Evolutionary conservation across 2,888 invertebrate species (phyloP).

Genomic region (Scelioninae gen. 1): DNA sequence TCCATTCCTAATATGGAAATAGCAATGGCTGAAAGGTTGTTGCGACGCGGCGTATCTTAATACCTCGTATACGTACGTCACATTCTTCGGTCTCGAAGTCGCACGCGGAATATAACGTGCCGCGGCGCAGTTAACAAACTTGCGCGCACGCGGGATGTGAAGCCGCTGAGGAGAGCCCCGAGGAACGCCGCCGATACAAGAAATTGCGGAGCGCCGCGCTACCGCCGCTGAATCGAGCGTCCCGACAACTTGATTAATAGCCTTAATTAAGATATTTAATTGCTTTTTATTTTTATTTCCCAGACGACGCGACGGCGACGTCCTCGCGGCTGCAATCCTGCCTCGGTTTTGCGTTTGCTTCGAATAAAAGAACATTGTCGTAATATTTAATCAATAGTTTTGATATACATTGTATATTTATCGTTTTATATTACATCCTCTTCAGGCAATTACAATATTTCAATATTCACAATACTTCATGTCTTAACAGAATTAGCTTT

Average conservation of each 20-base stretch:
- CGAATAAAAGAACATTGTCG: slow-evolving; percentile 16
- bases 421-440: no score
- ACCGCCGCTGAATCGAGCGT: slow-evolving; percentile 80
- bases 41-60: slow-evolving; percentile 70
- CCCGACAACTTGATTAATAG: slow-evolving; percentile 86
- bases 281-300: slow-evolving; percentile 84
- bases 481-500: no score
- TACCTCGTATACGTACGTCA: slow-evolving; percentile 70
- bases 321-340: slow-evolving; percentile 30
- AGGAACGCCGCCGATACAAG: slow-evolving; percentile 73
- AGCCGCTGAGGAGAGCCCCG: slow-evolving; percentile 38
- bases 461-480: no score
- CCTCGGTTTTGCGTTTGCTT: slow-evolving; percentile 18
- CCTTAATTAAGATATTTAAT: slow-evolving; percentile 87
- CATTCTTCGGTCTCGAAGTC: slow-evolving; percentile 75
- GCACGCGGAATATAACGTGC: slow-evolving; percentile 79
- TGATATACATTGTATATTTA: no score
- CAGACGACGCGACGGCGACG: slow-evolving; percentile 73
- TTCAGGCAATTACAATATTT: no score
- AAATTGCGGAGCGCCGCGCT: slow-evolving; percentile 77
- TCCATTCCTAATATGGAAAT: slow-evolving; percentile 72
- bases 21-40: slow-evolving; percentile 68
- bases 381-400: background rate
- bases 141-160: slow-evolving; percentile 48
- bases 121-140: slow-evolving; percentile 73